Evolutionary conservation across 2,888 invertebrate species (phyloP).

Genomic region (Tinea trinotella): DNA sequence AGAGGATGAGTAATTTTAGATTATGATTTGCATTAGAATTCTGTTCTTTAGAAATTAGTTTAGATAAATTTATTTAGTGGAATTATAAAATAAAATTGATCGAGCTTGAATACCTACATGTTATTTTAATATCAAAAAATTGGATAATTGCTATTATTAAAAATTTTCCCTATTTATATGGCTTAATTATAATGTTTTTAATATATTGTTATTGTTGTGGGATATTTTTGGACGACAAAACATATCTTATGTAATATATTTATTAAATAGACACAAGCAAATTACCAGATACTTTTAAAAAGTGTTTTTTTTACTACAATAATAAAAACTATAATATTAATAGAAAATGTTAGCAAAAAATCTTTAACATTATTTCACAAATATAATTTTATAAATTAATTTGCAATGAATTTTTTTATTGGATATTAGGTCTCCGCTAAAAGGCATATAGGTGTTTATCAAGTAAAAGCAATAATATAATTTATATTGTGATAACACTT

Average conservation of each 20-base stretch:
- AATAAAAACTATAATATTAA: no score
- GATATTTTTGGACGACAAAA: slow-evolving; percentile 66
- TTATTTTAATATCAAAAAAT: slow-evolving; percentile 50
- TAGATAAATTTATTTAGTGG: slow-evolving; percentile 30
- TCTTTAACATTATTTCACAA: neutral
- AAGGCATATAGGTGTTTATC: neutral
- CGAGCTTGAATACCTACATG: slow-evolving; percentile 67
- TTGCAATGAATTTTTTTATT: slow-evolving; percentile 8
- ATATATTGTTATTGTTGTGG: slow-evolving; percentile 63
- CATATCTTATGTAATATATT: no score
- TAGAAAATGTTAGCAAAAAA: no score
- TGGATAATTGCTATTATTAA: slow-evolving; percentile 60
- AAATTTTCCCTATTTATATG: slow-evolving; percentile 38
- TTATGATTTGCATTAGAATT: slow-evolving; percentile 52
- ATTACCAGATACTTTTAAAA: no score
- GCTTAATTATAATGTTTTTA: slow-evolving; percentile 65
- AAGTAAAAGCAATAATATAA: neutral
- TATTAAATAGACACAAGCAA: no score
- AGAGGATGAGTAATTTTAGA: slow-evolving; percentile 67
- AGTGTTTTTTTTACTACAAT: no score
- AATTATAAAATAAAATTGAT: slow-evolving; percentile 48
- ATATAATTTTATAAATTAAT: neutral
- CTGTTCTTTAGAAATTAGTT: slow-evolving; percentile 11
- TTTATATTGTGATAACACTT: neutral
- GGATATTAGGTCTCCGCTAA: slow-evolving; percentile 1